Conservation (phyloP, 2,113 vertebrate species). For the Tringa solitaria region DNA sequence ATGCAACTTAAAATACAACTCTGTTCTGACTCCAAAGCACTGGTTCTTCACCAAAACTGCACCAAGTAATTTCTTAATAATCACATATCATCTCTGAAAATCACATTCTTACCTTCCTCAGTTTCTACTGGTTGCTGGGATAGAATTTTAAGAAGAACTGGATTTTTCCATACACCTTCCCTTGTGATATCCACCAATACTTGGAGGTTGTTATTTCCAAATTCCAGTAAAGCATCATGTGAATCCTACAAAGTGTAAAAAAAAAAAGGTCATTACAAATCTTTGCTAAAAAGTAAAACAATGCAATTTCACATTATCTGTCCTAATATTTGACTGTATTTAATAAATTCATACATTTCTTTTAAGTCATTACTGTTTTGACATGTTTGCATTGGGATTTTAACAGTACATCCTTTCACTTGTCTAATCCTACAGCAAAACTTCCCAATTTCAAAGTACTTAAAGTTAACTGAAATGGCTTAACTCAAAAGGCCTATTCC, state of each 20-base stretch:
- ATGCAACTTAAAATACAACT: background rate
- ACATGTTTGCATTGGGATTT: background rate
- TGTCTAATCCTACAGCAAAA: background rate
- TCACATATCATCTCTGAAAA: background rate
- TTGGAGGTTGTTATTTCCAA: constrained; percentile 93
- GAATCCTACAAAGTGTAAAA: constrained; percentile 72
- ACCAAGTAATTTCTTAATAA: background rate
- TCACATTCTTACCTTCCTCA: constrained; percentile 83
- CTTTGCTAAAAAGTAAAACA: background rate
- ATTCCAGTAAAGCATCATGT: constrained; percentile 89
- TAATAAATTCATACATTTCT: background rate
- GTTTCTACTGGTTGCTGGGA: constrained; percentile 85
- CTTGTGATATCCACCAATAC: constrained; percentile 90
- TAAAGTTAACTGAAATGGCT: background rate
- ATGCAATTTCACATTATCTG: background rate
- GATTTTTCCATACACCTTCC: constrained; percentile 94
- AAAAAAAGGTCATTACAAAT: background rate
- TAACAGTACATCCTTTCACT: background rate
- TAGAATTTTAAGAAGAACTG: constrained; percentile 86
- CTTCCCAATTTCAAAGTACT: background rate
- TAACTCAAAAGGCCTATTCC: background rate
- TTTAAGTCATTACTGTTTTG: background rate
- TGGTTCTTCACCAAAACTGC: background rate
- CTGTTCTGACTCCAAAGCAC: background rate
- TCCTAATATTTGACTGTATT: background rate